phyloP scores from a whole-genome alignment of 2,888 invertebrate species.

The Hirtodrosophila confusa region DNA sequence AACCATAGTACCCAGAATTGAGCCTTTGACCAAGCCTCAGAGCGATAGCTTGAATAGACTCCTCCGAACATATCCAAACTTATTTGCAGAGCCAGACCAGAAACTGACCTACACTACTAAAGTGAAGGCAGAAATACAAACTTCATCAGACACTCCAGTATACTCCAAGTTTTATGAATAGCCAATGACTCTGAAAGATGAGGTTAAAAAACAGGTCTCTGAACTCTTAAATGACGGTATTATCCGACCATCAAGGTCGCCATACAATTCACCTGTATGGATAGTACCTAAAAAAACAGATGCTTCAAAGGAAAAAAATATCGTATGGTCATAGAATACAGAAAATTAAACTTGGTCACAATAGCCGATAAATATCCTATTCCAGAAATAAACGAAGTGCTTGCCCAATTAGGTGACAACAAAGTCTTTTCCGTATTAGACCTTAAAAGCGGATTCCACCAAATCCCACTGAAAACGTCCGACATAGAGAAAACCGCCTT shows the following conservation, averaged over 20 bases:
- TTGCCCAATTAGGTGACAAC: constrained; percentile 22
- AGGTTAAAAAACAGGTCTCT: too few species aligned
- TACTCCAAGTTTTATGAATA: too few species aligned
- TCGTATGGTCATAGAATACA: constrained; percentile 27
- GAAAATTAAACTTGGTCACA: constrained; percentile 25
- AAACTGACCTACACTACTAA: too few species aligned
- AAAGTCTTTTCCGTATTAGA: constrained; percentile 19
- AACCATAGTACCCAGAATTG: not conserved
- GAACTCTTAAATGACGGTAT: too few species aligned
- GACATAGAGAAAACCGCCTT: constrained; percentile 28
- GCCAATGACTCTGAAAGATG: too few species aligned
- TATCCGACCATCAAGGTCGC: too few species aligned
- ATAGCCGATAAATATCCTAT: constrained; percentile 22
- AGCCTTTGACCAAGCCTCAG: not conserved
- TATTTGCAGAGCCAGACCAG: too few species aligned
- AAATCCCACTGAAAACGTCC: constrained; percentile 12
- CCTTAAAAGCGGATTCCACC: constrained; percentile 24
- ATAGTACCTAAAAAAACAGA: not conserved
- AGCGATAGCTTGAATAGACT: not conserved
- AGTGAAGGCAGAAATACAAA: too few species aligned
- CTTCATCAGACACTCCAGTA: too few species aligned
- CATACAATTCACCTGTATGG: not conserved
- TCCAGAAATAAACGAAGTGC: constrained; percentile 18
- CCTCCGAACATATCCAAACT: too few species aligned
- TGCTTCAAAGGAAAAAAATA: constrained; percentile 6